Evolutionary conservation across 2,113 vertebrate genomes (phyloP).

Genomic region (Neoarius graeffei): DNA sequence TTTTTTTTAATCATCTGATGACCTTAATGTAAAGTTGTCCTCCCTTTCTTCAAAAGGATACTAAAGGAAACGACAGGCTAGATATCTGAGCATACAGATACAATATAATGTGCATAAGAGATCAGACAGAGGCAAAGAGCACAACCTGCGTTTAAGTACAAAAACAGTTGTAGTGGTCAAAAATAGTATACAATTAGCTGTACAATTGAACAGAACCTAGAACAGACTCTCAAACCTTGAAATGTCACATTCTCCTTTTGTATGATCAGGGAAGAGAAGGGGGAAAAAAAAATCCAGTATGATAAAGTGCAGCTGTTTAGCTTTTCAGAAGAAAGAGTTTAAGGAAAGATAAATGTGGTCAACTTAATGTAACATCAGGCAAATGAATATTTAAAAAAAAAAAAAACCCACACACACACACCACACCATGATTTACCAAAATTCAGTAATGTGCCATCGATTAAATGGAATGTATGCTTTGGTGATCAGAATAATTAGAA

Average conservation of each 20-base stretch:
- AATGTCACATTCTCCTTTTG: slow-evolving; percentile 56
- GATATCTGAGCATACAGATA: slow-evolving; percentile 83
- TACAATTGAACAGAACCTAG: slow-evolving; percentile 80
- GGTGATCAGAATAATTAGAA: slow-evolving; percentile 58
- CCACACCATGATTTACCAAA: slow-evolving; percentile 6
- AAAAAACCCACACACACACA: slow-evolving; percentile 20
- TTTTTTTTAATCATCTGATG: slow-evolving; percentile 61
- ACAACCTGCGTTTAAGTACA: slow-evolving; percentile 82
- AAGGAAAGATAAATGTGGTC: slow-evolving; percentile 49
- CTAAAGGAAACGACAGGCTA: slow-evolving; percentile 74
- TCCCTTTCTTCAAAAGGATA: slow-evolving; percentile 77
- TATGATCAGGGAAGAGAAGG: slow-evolving; percentile 57
- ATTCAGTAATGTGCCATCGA: slow-evolving; percentile 31
- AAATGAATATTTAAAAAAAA: slow-evolving; percentile 41
- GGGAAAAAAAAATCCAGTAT: slow-evolving; percentile 56
- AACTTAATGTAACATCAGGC: slow-evolving; percentile 61
- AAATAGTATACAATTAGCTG: slow-evolving; percentile 86
- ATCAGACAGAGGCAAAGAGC: slow-evolving; percentile 77
- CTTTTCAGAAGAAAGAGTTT: slow-evolving; percentile 57
- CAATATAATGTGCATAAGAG: slow-evolving; percentile 80
- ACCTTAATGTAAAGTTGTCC: slow-evolving; percentile 80
- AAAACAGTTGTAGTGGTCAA: slow-evolving; percentile 84
- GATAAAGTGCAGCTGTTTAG: slow-evolving; percentile 76
- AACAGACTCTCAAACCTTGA: slow-evolving; percentile 57
- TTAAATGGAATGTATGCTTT: slow-evolving; percentile 69